Evolutionary conservation across 1,140 invertebrate genomes (phyloP), one percentile per base, ranked within the genome.

Genomic region (Macrotrachela quadricornifera): DNA sequence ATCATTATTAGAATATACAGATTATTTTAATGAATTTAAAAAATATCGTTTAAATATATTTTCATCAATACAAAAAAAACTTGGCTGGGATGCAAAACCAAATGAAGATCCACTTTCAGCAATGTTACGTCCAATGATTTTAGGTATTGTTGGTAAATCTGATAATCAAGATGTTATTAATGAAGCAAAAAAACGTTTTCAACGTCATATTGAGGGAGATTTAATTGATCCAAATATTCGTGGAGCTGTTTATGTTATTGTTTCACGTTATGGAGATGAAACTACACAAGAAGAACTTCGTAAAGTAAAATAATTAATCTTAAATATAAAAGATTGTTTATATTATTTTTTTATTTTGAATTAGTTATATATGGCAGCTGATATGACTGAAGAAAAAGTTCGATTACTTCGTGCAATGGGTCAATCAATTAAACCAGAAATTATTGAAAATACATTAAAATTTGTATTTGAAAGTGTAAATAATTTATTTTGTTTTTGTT

Each of bases 161-260:
- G 80, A 80, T 53, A 82, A 92, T 63, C 71, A 78, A 11, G 73
- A 75, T 0, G 79, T 80, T 0, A 78, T 87, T 14, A 71, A 73
- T 10, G 80, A 87, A 63, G 53, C 53, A 8, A 54, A 54, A 18
- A 44, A 44, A 45, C 43, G 80, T 46, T 86, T 91, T 68, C 73
- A 76, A 44, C 70, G 67, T 18, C 83, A 88, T 67, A 64, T 76
- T 4, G 69, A 70, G 53, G 77, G 77, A 52, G 63, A 68, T n/a
- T 62, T 71, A 1, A 71, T 95, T 53, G 76, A 81, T n/a, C 84
- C 87, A 4, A 88, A 95, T 74, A 69, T 96, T 42, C 76, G 87
- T 39, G 76, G 76, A 50, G 75, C 82, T 45, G 86, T 91, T 58
- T 95, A 91, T 15, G 12, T 15, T 42, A 15, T 42, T 42, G 40